Evolutionary conservation across 1,140 invertebrate species (phyloP).

Genomic region (Melanaphis sacchari): DNA sequence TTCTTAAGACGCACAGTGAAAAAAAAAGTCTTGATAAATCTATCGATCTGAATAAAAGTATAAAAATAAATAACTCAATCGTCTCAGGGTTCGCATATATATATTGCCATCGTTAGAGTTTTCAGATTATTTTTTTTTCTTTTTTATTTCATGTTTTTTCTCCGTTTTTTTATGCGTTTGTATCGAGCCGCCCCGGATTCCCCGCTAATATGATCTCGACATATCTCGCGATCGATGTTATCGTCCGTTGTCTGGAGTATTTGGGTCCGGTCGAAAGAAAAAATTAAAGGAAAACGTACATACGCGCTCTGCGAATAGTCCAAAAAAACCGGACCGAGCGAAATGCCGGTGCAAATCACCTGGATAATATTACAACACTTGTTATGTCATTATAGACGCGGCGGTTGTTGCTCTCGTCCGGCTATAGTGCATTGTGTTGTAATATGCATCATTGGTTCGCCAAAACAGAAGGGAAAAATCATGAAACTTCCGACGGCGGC

Average conservation of each 20-base stretch:
- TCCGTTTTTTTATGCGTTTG: background rate
- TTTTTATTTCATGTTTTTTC: background rate
- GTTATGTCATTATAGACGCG: conserved; percentile 45
- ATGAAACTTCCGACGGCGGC: conserved; percentile 25
- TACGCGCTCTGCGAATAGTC: background rate
- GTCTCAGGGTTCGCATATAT: background rate
- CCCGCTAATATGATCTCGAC: background rate
- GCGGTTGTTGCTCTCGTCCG: conserved; percentile 6
- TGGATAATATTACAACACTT: background rate
- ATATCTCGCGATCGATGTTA: conserved; percentile 38
- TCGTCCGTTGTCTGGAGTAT: background rate
- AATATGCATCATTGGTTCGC: background rate
- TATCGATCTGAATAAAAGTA: background rate
- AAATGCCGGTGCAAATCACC: background rate
- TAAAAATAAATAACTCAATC: conserved; percentile 57
- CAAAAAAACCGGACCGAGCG: background rate
- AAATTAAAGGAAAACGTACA: background rate
- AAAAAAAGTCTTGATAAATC: background rate
- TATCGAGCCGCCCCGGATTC: conserved; percentile 18
- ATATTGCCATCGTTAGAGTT: background rate
- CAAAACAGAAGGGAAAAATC: background rate
- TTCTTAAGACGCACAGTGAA: background rate
- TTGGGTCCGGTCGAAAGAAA: background rate
- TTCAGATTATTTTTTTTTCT: background rate
- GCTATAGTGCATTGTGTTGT: conserved; percentile 13